Evolutionary conservation across 2,888 invertebrate genomes (phyloP), one percentile per base, ranked within the genome.

Genomic region (Drosophila parthenogenetica): DNA sequence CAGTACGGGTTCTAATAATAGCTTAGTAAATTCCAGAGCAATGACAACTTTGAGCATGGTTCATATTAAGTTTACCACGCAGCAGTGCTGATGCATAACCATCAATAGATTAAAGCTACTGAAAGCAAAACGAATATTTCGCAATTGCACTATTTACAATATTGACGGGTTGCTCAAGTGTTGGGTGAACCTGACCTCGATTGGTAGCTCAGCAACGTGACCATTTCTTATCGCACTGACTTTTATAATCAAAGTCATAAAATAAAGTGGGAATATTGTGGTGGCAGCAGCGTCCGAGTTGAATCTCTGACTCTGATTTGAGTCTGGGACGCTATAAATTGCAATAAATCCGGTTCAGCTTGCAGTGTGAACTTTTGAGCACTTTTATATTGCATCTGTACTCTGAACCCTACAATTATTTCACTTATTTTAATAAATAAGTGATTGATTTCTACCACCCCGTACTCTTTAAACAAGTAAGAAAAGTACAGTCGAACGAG

Each of bases 261-360:
- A 53, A 22, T 43, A 48, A 16, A 35, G 32, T 45, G 25, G 4
- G 55, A 37, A 37, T 55, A 14, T 45, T 45, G 22, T 45, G 55
- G 45, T 5, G 53, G 14, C 37, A 54, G 45, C 53, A 22, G 49
- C 50, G 69, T 66, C 75, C 49, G 49, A 37, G 16, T 4, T 19
- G 17, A 39, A 10, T 13, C 42, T 58, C 25, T 43, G 55, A 45
- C 43, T 43, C 55, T 55, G 55, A 54, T 19, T 22, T 42, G 57
- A 42, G 46, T 48, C 46, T 45, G 29, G n/a, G 39, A 19, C 39
- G 54, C 57, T 39, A 42, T 40, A 37, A 35, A 45, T 32, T 39
- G 8, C 29, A 14, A 35, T 13, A 54, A 75, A 75, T 75, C 75
- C 75, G 75, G 75, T 75, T 75, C 67, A 61, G 16, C 14, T 48